Evolutionary conservation across 2,888 invertebrate species (phyloP), one percentile per base, ranked within the genome.

Genomic region (Nomada lathburiana): DNA sequence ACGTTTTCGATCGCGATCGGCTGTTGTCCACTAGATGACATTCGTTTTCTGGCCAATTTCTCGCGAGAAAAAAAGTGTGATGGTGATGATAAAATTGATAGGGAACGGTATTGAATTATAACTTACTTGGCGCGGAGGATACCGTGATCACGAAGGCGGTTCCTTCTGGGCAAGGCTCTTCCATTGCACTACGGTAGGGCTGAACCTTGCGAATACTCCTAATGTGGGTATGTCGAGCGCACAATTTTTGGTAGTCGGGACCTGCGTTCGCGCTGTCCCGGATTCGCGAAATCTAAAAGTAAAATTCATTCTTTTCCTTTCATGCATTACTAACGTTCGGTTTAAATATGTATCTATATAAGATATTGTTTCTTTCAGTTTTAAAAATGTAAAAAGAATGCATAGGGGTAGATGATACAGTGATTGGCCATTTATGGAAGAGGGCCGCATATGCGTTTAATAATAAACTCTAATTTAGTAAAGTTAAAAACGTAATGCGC

Each of bases 121-220:
- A 95, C 96, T 96, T 96, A 96, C 96, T 96, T 96, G 95, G 96
- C 96, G 96, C 94, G 96, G 96, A 95, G 96, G 95, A 94, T 94
- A 96, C 95, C 95, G 95, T 95, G 96, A 96, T 96, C 96, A 96
- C 0, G 94, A 93, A 95, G 95, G 95, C 95, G 95, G 95, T 95
- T 95, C 95, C 95, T 94, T 95, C 92, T 95, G 93, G 95, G 94
- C 93, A 92, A 96, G 96, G 95, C 94, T 95, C 95, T 92, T 94
- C 94, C 96, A 96, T 96, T 96, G 96, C 96, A 96, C 96, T 50
- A 0, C 92, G 96, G 95, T 91, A 91, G 95, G 95, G 94, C 90
- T 92, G 93, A 94, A 95, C 95, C 94, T 94, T 95, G 95, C 94
- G 95, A 95, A 94, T 95, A 95, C 95, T 94, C 91, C 95, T 94